Evolutionary conservation across 2,888 invertebrate species (phyloP).

Genomic region (Ligdia adustata): DNA sequence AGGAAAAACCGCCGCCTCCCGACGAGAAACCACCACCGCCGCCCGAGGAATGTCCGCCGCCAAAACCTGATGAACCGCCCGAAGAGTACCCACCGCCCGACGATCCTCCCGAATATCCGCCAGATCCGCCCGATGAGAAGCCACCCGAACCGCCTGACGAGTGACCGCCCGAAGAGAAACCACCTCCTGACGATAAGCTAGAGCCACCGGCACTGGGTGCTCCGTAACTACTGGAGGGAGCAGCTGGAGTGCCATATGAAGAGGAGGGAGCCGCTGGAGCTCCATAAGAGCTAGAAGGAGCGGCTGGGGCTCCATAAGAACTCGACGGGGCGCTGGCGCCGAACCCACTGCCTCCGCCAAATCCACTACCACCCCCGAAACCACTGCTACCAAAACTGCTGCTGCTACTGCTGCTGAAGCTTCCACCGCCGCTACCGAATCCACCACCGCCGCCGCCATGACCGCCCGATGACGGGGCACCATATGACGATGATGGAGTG

Average conservation of each 20-base stretch:
- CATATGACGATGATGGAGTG: conserved; percentile 59
- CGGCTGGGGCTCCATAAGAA: conserved; percentile 62
- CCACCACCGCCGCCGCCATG: conserved; percentile 51
- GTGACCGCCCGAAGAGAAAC: conserved; percentile 46
- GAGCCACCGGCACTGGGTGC: conserved; percentile 55
- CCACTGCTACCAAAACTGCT: conserved; percentile 53
- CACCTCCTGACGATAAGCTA: conserved; percentile 41
- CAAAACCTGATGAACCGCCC: conserved; percentile 48
- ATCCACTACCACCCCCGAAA: conserved; percentile 48
- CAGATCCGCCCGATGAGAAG: conserved; percentile 45
- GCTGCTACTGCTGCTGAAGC: conserved; percentile 52
- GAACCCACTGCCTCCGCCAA: conserved; percentile 48
- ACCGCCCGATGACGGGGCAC: conserved; percentile 55
- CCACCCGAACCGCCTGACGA: conserved; percentile 30
- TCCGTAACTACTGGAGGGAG: conserved; percentile 66
- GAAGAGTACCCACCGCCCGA: conserved; percentile 34
- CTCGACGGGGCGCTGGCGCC: conserved; percentile 62
- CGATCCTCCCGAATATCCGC: conserved; percentile 47
- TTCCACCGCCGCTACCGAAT: conserved; percentile 49
- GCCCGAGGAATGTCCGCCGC: conserved; percentile 50
- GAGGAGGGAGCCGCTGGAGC: conserved; percentile 46
- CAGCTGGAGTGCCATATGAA: conserved; percentile 45
- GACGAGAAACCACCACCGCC: conserved; percentile 44
- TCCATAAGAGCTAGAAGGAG: conserved; percentile 46
- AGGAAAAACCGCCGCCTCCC: conserved; percentile 14